These are phyloP conservation scores for Sesia bembeciformis DNA, from an alignment of 2,888 invertebrate species.

Conservation along the genomic window DNA sequence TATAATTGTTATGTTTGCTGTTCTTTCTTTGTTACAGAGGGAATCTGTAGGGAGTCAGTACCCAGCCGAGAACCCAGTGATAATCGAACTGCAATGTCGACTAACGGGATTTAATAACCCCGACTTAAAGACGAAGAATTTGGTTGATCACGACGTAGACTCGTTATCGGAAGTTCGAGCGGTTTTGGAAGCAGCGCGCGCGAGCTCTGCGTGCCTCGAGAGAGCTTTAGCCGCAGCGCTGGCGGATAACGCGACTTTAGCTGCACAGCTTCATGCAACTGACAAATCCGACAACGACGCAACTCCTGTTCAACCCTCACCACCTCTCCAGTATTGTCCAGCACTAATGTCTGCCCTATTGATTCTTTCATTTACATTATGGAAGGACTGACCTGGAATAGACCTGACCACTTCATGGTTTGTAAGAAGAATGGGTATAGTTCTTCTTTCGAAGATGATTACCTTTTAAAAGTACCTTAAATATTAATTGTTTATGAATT, in stretches of 20 bases:
- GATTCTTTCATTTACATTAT: slow-evolving; percentile 37
- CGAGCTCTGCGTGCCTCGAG: slow-evolving; percentile 42
- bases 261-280: slow-evolving; percentile 28
- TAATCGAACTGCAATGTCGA: slow-evolving; percentile 36
- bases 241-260: slow-evolving; percentile 45
- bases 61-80: no score
- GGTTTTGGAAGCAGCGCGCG: slow-evolving; percentile 44
- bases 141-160: slow-evolving; percentile 24
- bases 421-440: no score
- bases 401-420: no score
- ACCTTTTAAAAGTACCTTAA: no score
- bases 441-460: no score
- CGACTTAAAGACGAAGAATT: slow-evolving; percentile 9
- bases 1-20: no score
- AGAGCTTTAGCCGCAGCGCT: slow-evolving; percentile 46
- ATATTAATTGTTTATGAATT: no score
- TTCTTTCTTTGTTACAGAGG: slow-evolving; percentile 15
- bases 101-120: slow-evolving; percentile 15
- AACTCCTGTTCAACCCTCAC: slow-evolving; percentile 8
- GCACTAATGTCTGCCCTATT: slow-evolving; percentile 39
- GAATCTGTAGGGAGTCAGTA: no score
- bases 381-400: no score
- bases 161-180: slow-evolving; percentile 35
- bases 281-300: slow-evolving; percentile 14
- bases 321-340: slow-evolving; percentile 15